A percentile compares a stretch with the other conserved stretches of the same genome.
These are phyloP conservation scores for Pogona vitticeps DNA, from an alignment of 2,113 vertebrate genomes.

Conservation along the genomic window DNA sequence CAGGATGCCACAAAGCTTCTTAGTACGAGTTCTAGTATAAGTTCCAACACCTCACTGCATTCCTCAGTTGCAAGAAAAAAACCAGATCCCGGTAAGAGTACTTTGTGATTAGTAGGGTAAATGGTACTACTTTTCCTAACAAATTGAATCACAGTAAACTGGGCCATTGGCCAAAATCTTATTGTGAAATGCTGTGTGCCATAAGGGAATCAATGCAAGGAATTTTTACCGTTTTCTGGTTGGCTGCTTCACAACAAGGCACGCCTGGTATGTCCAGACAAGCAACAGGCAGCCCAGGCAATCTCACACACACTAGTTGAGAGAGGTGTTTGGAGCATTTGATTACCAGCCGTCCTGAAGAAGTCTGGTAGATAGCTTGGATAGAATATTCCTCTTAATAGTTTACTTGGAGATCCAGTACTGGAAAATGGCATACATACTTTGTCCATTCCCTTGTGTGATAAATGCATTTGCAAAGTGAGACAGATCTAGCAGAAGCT, in stretches of 20 bases:
- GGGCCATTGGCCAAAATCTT: too few species aligned
- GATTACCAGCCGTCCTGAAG: neutral
- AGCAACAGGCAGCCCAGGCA: neutral
- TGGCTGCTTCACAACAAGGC: too few species aligned
- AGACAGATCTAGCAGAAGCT: neutral
- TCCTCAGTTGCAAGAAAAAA: constrained; percentile 58
- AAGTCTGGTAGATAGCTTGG: too few species aligned
- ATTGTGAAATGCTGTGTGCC: too few species aligned
- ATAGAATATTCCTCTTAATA: neutral
- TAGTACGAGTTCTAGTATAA: constrained; percentile 28
- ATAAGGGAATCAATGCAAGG: too few species aligned
- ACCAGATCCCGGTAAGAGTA: constrained; percentile 68
- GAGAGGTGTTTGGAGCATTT: neutral
- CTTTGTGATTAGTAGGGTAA: neutral
- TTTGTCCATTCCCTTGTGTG: neutral
- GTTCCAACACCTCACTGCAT: constrained; percentile 56
- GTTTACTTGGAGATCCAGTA: neutral
- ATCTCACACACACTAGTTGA: neutral
- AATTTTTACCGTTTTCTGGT: too few species aligned
- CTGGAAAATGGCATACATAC: neutral
- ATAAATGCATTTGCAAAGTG: neutral
- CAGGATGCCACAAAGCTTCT: constrained; percentile 47
- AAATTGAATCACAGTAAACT: neutral
- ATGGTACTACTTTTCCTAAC: neutral
- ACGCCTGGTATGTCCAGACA: neutral